A percentile compares a stretch with the other conserved stretches of the same genome.
Conservation (phyloP, 2,888 invertebrate species). For the Unio delphinus region DNA sequence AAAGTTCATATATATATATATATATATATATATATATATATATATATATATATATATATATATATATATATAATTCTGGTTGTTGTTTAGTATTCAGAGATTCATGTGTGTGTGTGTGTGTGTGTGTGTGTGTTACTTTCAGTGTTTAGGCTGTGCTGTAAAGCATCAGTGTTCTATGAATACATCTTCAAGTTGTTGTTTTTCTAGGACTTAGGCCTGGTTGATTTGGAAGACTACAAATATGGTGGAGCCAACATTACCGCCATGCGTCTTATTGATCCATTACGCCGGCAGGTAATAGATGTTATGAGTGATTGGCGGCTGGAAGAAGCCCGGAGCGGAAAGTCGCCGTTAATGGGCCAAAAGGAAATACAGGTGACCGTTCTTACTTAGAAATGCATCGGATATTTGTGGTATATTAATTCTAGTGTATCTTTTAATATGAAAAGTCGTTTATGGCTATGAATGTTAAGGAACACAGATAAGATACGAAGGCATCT, state of each 20-base stretch:
- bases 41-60: no score
- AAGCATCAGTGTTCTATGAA: no score
- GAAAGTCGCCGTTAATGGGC: conserved; percentile 53
- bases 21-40: no score
- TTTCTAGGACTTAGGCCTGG: conserved; percentile 69
- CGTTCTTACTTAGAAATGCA: not conserved
- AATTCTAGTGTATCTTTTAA: not conserved
- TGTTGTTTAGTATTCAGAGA: no score
- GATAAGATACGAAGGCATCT: no score
- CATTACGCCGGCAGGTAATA: conserved; percentile 49
- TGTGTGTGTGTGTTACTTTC: no score
- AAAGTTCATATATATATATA: no score
- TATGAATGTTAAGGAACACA: no score
- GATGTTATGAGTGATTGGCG: conserved; percentile 62
- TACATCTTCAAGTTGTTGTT: not conserved
- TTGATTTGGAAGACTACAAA: conserved; percentile 78
- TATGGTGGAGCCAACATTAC: conserved; percentile 95
- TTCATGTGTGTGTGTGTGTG: no score
- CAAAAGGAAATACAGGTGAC: conserved; percentile 51
- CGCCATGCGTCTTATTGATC: conserved; percentile 82
- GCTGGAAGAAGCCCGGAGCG: conserved; percentile 39
- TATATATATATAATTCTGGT: no score
- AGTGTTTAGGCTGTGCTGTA: no score
- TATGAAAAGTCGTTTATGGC: no score
- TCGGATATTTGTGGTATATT: not conserved